phyloP scores from a whole-genome alignment of 1,140 invertebrate species.

The Papilio xuthus region DNA sequence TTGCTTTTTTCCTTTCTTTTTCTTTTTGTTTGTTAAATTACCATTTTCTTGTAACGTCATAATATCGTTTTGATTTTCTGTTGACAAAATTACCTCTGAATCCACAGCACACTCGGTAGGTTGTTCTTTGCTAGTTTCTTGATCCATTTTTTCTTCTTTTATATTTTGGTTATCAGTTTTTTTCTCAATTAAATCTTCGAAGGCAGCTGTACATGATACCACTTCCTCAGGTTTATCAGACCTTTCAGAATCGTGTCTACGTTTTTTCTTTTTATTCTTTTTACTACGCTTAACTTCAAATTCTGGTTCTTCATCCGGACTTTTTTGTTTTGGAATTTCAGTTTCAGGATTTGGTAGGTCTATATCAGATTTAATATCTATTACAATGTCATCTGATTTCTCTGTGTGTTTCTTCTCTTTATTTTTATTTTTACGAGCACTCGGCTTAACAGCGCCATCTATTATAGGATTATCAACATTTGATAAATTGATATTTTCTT shows the following conservation, averaged over 20 bases:
- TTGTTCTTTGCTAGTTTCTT: constrained; percentile 31
- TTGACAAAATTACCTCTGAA: constrained; percentile 1
- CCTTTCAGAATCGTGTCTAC: constrained; percentile 65
- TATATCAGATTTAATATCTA: constrained; percentile 25
- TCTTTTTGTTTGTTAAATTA: background rate
- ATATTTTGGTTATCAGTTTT: constrained; percentile 38
- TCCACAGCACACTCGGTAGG: background rate
- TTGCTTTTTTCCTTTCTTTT: constrained; percentile 39
- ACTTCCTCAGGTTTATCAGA: constrained; percentile 59
- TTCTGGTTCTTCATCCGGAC: constrained; percentile 35
- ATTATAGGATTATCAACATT: background rate
- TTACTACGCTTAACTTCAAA: constrained; percentile 58
- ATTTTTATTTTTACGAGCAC: constrained; percentile 55
- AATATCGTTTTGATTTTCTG: constrained; percentile 34
- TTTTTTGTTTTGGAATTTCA: constrained; percentile 1
- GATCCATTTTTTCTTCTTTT: constrained; percentile 38
- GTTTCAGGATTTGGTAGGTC: constrained; percentile 1
- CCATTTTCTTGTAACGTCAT: constrained; percentile 20
- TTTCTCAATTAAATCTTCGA: constrained; percentile 53
- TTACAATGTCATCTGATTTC: constrained; percentile 31
- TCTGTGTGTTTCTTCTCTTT: constrained; percentile 49
- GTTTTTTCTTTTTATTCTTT: constrained; percentile 73
- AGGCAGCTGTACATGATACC: constrained; percentile 58
- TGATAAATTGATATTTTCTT: constrained; percentile 29
- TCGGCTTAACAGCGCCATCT: constrained; percentile 30